Percentiles rank a stretch among this genome's conserved stretches.
These are phyloP conservation scores for Stratiomys singularior DNA, from an alignment of 2,888 invertebrate species.

Conservation along the genomic window DNA sequence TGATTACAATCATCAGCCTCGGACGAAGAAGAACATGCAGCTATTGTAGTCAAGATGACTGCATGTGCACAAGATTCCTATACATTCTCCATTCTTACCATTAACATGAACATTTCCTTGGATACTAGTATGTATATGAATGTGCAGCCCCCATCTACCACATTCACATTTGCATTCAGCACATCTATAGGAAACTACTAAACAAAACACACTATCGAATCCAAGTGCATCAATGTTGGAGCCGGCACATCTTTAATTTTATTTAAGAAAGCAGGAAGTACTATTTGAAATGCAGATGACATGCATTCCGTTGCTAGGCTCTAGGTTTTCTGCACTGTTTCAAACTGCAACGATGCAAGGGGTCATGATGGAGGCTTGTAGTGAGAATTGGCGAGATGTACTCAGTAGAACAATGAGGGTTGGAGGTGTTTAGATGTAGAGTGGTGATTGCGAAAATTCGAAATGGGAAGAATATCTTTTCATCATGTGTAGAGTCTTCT, in stretches of 20 bases:
- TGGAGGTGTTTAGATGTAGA: background rate
- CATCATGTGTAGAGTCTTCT: no score
- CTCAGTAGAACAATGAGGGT: background rate
- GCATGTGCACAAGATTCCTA: no score
- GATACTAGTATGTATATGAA: no score
- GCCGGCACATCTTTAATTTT: conserved; percentile 35
- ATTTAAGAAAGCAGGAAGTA: conserved; percentile 42
- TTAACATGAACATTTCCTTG: no score
- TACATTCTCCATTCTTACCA: no score
- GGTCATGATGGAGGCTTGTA: no score
- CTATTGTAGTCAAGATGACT: background rate
- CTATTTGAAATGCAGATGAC: conserved; percentile 42
- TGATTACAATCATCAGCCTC: background rate
- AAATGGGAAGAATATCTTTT: background rate
- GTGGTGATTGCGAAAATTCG: background rate
- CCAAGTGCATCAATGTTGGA: background rate
- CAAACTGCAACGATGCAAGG: background rate
- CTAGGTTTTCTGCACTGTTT: conserved; percentile 1
- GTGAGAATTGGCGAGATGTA: no score
- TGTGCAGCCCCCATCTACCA: background rate
- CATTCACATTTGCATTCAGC: background rate
- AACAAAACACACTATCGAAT: no score
- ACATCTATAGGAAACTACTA: no score
- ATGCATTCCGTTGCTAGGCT: conserved; percentile 10
- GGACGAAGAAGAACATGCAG: background rate